Base-by-base conservation (phyloP, 2,888 invertebrate species). In the Patella caerulea region DNA sequence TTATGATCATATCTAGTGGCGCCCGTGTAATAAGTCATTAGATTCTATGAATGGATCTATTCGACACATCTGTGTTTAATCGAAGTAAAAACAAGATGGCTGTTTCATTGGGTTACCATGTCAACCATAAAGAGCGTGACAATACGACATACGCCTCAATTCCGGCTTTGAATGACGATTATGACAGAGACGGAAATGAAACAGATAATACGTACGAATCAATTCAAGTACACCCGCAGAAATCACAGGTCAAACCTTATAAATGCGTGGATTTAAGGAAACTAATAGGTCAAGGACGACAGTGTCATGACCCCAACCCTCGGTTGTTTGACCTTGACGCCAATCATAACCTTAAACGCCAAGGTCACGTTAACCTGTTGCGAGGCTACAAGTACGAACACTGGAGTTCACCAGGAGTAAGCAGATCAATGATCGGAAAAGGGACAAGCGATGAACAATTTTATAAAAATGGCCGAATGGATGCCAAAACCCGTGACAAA, bases 141-240 rank as follows among this genome's bases (percentile, higher is more conserved):
- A 65, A 24, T 24, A 9, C 45, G 45, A 9, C 45, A 45, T 45
- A 45, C 45, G 45, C 45, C 9, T 45, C 45, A 45, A 45, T 45
- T 9, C 65, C 65, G 24, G 11, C 65, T 24, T 24, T 65, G 11
- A 65, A 24, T 65, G 65, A 65, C 65, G 65, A 65, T 14, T 19
- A 24, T 24, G 65, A 65, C 14, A 14, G 65, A 12, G 65, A 11
- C 24, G 65, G 65, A 65, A 24, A 65, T 24, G 65, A n/a, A 65
- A 65, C 65, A 12, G 65, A 65, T 65, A 65, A 65, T 65, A 65
- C 65, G 19, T 65, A 65, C 24, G 65, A 65, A 24, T 65, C 65
- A 3, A 65, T 65, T 65, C 19, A 65, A 24, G 11, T 19, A 24
- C 19, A 24, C 24, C 65, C 65, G 19, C 12, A 65, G 11, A 65